Conservation (phyloP, 2,113 vertebrate species). For the Daboia siamensis region DNA sequence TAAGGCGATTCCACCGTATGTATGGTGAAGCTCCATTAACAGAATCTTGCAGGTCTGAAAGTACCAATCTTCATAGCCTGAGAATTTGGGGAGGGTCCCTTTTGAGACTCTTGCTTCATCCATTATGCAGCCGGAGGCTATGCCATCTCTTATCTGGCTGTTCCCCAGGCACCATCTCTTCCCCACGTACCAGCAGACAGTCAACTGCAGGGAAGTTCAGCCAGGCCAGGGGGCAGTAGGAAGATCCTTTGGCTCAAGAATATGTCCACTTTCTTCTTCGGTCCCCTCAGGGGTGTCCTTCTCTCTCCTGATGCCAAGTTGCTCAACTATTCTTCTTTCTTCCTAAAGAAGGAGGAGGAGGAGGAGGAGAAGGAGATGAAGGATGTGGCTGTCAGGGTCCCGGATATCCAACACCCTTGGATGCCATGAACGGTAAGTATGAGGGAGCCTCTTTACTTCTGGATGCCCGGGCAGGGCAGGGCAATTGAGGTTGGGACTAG, state of each 20-base stretch:
- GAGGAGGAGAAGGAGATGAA: too few relatives aligned
- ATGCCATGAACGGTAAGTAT: conserved; percentile 11
- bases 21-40: background rate
- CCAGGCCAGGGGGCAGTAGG: background rate
- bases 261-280: background rate
- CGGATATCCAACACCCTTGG: background rate
- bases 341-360: background rate
- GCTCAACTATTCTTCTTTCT: background rate
- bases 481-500: background rate
- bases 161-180: background rate
- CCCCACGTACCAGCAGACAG: background rate
- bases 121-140: background rate
- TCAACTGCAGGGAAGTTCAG: background rate
- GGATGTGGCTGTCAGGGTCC: background rate
- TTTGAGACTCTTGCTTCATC: background rate
- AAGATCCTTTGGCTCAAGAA: background rate
- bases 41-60: background rate
- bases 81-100: background rate
- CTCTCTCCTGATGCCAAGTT: background rate
- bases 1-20: background rate
- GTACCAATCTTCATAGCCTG: background rate
- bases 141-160: background rate
- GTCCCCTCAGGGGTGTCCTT: background rate
- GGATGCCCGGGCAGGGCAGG: background rate
- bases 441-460: too few relatives aligned